These are phyloP conservation scores for Psittacula cyanocephala DNA, from an alignment of 2,113 vertebrate genomes.

Conservation along the genomic window DNA sequence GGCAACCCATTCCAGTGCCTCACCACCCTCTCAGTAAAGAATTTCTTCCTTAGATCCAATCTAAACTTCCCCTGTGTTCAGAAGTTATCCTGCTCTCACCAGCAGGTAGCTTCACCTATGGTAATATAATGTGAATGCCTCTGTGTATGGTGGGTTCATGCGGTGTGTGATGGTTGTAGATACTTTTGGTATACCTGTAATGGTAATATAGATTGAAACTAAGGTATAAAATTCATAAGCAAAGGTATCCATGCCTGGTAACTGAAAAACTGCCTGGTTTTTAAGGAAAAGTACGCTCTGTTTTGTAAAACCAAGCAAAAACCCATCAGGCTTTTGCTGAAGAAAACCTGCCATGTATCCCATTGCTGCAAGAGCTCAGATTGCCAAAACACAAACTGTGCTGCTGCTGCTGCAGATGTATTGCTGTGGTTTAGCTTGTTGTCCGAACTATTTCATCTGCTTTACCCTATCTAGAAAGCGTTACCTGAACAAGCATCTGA, in stretches of 20 bases:
- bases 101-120: neutral
- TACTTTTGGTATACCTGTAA: neutral
- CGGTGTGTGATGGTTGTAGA: neutral
- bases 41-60: too few relatives aligned
- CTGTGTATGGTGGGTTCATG: fast-evolving
- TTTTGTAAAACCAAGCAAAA: neutral
- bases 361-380: neutral
- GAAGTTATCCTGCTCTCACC: neutral
- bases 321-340: neutral
- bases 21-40: too few relatives aligned
- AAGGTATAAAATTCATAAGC: neutral
- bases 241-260: neutral
- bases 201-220: neutral
- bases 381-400: neutral
- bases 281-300: neutral
- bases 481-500: neutral
- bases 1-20: too few relatives aligned
- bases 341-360: neutral
- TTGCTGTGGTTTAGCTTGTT: neutral
- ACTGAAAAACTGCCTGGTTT: neutral
- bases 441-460: neutral
- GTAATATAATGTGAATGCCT: neutral
- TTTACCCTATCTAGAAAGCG: neutral
- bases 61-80: neutral
- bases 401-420: constrained; percentile 14